Base-by-base conservation (phyloP, 2,888 invertebrate genomes). In the Dendrolimus pini region DNA sequence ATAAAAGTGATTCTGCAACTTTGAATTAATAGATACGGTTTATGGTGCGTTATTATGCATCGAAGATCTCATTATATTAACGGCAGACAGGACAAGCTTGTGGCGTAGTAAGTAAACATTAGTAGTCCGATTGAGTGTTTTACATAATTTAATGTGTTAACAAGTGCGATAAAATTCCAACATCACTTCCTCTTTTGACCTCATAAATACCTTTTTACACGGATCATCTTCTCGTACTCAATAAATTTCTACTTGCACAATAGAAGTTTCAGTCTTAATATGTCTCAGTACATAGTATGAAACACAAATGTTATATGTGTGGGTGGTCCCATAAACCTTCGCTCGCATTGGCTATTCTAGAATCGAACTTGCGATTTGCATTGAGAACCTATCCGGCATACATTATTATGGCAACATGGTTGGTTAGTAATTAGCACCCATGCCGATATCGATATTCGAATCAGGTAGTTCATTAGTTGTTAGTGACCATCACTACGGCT, bases 301-400 rank as follows among this genome's bases (percentile, higher is more conserved):
- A 63, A 70, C 71, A 72, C 71, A 67, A 65, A 71, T 65, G 74
- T 71, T 66, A 73, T 73, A 78, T 78, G 76, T 83, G 82, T 83
- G 88, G 88, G 89, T 89, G 89, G 89, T 88, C 90, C 79, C 77
- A 85, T 88, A 87, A 87, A 87, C 77, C 80, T 78, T 72, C 72
- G 71, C 65, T 82, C 85, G 74, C 87, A 89, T 89, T 89, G 87
- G 85, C 85, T 89, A 90, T 90, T 89, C 89, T 82, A 80, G 84
- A 78, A 88, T 86, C 88, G 89, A 88, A 88, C 87, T 86, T 82
- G 83, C 83, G 80, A 89, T 90, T 90, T 89, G 85, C 90, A 89
- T 89, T 82, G 81, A 82, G 81, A 80, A 83, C 82, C 82, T 75
- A 86, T 82, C 82, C 77, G 72, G 88, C 86, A 87, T 87, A 88